Evolutionary conservation across 1,140 invertebrate species (phyloP), one percentile per base, ranked within the genome.

Genomic region (Asobara japonica): DNA sequence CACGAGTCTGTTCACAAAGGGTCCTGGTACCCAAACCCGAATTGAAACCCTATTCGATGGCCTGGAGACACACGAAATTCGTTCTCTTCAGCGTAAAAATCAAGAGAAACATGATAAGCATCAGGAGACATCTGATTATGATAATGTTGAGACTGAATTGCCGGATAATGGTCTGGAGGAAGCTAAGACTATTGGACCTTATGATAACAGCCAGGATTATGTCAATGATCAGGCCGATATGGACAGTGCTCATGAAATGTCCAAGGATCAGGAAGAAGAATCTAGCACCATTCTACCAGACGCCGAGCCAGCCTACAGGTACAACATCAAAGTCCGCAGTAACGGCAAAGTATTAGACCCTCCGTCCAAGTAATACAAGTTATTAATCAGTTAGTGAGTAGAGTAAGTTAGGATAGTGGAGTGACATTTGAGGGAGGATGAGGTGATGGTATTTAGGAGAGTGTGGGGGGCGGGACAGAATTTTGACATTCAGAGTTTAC

Each of bases 301-400:
- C 65, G 82, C 81, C 74, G 85, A 87, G 79, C 81, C 85, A 74
- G 82, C 80, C 75, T 86, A 86, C 65, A 87, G 83, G 82, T 87
- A 85, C 78, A 85, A 84, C 79, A 87, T 87, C 72, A 87, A 87
- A 77, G 82, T 86, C 72, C 86, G 85, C 76, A 83, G 77, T 65
- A 86, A 85, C 78, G 86, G 86, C 80, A 87, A 87, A 86, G 84
- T 87, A 84, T 84, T 87, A 86, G 84, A 87, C 74, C 83, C 85
- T 84, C 83, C 84, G 83, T 86, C 84, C 80, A 85, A 86, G 75
- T 87, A 86, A 86, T 81, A 77, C 25, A n/a, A 45, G 41, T 45
- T 45, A 45, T 45, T n/a, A n/a, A n/a, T n/a, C n/a, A n/a, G n/a
- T n/a, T n/a, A n/a, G n/a, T n/a, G n/a, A n/a, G 11, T 36, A 36